phyloP scores from a whole-genome alignment of 2,888 invertebrate species.

The Harmothoe impar region DNA sequence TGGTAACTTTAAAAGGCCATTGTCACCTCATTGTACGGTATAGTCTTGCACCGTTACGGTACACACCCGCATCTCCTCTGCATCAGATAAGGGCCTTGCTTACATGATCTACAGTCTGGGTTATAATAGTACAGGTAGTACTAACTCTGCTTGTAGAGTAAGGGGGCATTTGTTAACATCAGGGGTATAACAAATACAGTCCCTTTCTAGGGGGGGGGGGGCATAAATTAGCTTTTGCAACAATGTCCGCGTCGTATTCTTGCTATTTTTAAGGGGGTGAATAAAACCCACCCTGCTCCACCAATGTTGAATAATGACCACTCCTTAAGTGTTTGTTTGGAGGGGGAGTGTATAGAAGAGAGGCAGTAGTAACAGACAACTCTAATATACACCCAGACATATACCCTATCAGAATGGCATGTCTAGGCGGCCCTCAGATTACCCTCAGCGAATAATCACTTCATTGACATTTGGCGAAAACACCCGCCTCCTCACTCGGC shows the following conservation, averaged over 20 bases:
- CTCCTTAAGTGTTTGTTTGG: no score
- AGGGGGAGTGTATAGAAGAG: background rate
- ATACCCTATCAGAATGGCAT: background rate
- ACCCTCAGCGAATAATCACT: conserved; percentile 1
- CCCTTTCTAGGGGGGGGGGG: no score
- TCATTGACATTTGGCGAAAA: conserved; percentile 1
- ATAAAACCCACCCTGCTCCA: no score
- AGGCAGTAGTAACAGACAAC: background rate
- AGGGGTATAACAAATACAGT: no score
- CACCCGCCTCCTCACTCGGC: background rate
- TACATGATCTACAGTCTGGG: conserved; percentile 37
- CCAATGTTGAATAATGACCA: background rate
- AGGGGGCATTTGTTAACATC: no score
- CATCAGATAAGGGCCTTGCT: background rate
- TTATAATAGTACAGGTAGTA: background rate
- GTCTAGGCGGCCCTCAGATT: conserved; percentile 13
- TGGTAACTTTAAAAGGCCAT: background rate
- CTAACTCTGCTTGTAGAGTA: no score
- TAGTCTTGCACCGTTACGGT: conserved; percentile 2
- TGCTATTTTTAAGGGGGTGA: no score
- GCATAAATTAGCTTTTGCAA: no score
- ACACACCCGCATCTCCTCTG: background rate
- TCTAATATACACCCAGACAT: conserved; percentile 28
- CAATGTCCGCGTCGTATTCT: no score
- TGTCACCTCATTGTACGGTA: background rate